phyloP scores from a whole-genome alignment of 2,888 invertebrate genomes.

The Altica lythri region DNA sequence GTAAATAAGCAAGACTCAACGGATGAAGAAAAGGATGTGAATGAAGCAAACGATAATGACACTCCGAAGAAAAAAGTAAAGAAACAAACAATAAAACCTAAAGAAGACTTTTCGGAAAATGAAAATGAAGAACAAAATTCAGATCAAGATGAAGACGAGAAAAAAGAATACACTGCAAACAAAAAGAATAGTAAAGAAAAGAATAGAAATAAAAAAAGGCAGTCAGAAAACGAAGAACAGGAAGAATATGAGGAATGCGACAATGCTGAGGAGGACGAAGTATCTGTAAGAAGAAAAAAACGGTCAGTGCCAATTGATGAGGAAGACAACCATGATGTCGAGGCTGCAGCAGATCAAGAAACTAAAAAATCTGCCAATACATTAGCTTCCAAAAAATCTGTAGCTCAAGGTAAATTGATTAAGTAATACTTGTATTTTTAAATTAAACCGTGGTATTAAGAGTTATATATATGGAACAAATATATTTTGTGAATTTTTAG shows the following conservation, averaged over 20 bases:
- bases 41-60: no score
- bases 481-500: no score
- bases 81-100: neutral
- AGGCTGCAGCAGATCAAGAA: constrained; percentile 31
- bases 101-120: neutral
- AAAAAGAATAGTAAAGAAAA: no score
- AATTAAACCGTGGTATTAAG: no score
- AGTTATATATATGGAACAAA: no score
- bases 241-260: constrained; percentile 4
- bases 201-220: no score
- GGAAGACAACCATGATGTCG: constrained; percentile 32
- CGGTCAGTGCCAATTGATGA: constrained; percentile 27
- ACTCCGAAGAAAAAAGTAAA: neutral
- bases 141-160: constrained; percentile 2
- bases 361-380: constrained; percentile 48
- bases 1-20: neutral
- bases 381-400: constrained; percentile 65
- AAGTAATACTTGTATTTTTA: no score
- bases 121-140: neutral
- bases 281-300: constrained; percentile 19
- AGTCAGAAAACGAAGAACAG: neutral
- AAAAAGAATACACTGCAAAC: no score
- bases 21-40: neutral
- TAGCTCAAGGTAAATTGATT: constrained; percentile 58
- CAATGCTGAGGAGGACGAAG: constrained; percentile 20